Conservation (phyloP, 2,888 invertebrate genomes). For the Minunthozetes semirufus region DNA sequence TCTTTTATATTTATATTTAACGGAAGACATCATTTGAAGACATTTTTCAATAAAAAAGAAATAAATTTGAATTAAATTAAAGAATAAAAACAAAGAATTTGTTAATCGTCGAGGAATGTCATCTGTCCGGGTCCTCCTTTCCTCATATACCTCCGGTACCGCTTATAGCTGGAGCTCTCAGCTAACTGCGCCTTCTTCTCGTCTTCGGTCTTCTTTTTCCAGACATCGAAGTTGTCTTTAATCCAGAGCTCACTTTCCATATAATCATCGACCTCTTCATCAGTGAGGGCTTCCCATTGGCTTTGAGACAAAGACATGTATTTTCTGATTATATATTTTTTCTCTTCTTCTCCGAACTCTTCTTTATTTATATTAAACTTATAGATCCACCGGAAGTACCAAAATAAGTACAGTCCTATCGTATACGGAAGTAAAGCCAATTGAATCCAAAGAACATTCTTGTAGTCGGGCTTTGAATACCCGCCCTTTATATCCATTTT, state of each 20-base stretch:
- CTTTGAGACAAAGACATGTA: constrained; percentile 54
- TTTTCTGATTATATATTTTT: constrained; percentile 73
- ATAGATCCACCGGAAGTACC: constrained; percentile 77
- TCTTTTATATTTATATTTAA: no score
- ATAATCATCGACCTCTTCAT: constrained; percentile 65
- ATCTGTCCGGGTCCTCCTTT: constrained; percentile 81
- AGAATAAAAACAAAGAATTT: not conserved
- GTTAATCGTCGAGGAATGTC: constrained; percentile 68
- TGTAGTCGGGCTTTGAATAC: constrained; percentile 72
- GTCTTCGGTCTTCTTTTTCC: constrained; percentile 76
- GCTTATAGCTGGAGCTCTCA: constrained; percentile 77
- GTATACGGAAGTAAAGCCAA: constrained; percentile 70
- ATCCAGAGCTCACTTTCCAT: constrained; percentile 72
- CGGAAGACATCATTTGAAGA: no score
- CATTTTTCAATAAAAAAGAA: no score
- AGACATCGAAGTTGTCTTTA: constrained; percentile 65
- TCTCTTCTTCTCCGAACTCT: constrained; percentile 73
- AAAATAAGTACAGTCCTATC: constrained; percentile 52
- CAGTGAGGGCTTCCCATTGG: constrained; percentile 60
- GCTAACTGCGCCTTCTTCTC: constrained; percentile 75
- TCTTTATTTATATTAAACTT: constrained; percentile 65
- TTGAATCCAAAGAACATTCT: constrained; percentile 75
- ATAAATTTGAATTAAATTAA: not conserved
- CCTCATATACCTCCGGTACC: constrained; percentile 80
- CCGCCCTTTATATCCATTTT: constrained; percentile 89